phyloP scores from a whole-genome alignment of 2,797 vertebrate genomes.

The Eutrigla gurnardus region DNA sequence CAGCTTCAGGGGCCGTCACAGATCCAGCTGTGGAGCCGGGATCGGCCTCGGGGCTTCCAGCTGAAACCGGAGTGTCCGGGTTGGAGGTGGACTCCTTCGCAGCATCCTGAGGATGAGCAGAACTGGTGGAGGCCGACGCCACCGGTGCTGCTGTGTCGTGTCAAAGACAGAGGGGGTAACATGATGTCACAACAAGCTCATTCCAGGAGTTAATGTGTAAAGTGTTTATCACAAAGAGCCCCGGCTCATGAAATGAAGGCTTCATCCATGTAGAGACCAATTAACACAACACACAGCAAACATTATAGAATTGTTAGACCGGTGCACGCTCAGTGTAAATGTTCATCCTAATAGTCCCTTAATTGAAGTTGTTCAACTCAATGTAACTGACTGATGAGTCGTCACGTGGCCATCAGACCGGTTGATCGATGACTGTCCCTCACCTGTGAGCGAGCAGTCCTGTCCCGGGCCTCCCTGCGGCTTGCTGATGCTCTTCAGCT shows the following conservation, averaged over 20 bases:
- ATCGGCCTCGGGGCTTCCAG: neutral
- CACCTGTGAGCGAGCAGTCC: constrained; percentile 37
- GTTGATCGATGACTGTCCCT: neutral
- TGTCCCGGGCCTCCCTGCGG: neutral
- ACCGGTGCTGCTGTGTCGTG: constrained; percentile 29
- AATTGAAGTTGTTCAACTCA: neutral
- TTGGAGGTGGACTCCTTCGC: neutral
- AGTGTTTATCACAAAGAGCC: too few relatives aligned
- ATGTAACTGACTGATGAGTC: neutral
- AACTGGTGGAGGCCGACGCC: constrained; percentile 1
- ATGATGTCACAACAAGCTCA: neutral
- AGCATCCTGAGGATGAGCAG: neutral
- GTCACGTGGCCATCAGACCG: neutral
- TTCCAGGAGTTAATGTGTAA: too few relatives aligned
- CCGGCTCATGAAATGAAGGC: too few relatives aligned
- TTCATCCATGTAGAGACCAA: too few relatives aligned
- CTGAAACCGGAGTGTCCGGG: neutral
- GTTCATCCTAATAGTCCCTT: too few relatives aligned
- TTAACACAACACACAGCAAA: too few relatives aligned
- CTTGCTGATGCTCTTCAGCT: constrained; percentile 61
- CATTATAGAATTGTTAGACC: too few relatives aligned
- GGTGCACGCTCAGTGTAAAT: too few relatives aligned
- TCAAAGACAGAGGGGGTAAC: neutral
- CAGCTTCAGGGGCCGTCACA: neutral
- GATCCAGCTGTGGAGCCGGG: neutral